phyloP scores from a whole-genome alignment of 2,797 vertebrate species.

The Sus cebifrons region DNA sequence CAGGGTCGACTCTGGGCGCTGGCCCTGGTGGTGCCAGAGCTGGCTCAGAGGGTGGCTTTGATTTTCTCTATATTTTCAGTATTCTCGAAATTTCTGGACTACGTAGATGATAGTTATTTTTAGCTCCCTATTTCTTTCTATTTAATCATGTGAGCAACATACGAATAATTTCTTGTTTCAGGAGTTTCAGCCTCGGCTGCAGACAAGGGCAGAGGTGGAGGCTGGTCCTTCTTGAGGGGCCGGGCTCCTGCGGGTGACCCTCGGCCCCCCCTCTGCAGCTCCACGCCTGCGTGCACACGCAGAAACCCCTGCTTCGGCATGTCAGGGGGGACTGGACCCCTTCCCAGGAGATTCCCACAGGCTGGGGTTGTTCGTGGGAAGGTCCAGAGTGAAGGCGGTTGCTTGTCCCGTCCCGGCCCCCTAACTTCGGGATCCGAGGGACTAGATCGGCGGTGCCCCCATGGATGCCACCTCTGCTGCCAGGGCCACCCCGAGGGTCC shows the following conservation, averaged over 20 bases:
- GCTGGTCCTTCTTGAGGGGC: background rate
- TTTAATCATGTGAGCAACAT: background rate
- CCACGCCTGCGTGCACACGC: background rate
- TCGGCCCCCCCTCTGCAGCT: background rate
- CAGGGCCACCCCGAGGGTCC: background rate
- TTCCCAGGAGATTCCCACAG: background rate
- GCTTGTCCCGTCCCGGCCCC: background rate
- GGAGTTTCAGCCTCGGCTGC: background rate
- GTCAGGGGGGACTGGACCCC: too few relatives aligned
- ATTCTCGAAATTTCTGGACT: background rate
- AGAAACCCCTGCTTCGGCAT: too few relatives aligned
- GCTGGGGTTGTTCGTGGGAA: background rate
- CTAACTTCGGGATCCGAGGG: rapidly evolving
- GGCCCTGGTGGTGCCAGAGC: background rate
- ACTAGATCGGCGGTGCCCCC: background rate
- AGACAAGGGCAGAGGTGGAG: background rate
- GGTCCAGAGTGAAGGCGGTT: background rate
- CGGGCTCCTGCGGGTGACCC: background rate
- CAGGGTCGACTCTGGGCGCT: background rate
- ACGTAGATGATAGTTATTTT: too few relatives aligned
- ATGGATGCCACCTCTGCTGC: background rate
- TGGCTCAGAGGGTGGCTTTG: rapidly evolving
- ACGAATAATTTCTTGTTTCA: too few relatives aligned
- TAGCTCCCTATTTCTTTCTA: background rate
- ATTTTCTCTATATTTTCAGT: background rate